These are phyloP conservation scores for Napeogenes sylphis DNA, from an alignment of 2,888 invertebrate genomes.

Conservation along the genomic window DNA sequence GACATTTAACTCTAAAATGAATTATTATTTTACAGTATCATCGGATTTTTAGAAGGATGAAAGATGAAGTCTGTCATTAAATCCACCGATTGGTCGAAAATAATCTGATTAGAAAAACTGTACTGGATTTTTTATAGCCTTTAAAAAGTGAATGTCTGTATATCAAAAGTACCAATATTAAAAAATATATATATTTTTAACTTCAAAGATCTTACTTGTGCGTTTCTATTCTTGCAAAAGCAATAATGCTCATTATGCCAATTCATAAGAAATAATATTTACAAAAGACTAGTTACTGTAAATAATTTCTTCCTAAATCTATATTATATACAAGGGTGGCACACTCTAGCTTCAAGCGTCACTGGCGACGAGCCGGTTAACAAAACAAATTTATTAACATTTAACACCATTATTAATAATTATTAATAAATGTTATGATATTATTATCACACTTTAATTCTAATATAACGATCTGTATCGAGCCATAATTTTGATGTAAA, in stretches of 20 bases:
- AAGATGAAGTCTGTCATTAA: no score
- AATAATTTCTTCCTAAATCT: slow-evolving; percentile 26
- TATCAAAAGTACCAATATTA: no score
- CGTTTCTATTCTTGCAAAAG: slow-evolving; percentile 13
- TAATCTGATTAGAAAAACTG: no score
- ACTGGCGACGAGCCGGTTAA: slow-evolving; percentile 34
- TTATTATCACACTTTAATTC: slow-evolving; percentile 4
- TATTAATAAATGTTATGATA: no score
- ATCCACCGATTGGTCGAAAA: no score
- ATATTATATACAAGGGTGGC: slow-evolving; percentile 47
- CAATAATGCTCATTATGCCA: slow-evolving; percentile 23
- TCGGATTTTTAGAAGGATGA: no score
- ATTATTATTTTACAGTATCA: no score
- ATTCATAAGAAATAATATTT: slow-evolving; percentile 29
- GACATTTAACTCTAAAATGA: slow-evolving; percentile 10
- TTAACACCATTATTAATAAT: background rate
- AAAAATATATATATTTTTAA: slow-evolving; percentile 10
- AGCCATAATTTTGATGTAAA: background rate
- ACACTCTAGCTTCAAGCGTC: slow-evolving; percentile 63
- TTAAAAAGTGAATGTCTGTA: no score
- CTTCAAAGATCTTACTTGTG: background rate
- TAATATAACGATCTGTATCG: slow-evolving; percentile 14
- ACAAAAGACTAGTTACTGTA: slow-evolving; percentile 38
- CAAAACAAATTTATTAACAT: background rate
- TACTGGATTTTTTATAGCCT: no score